These are phyloP conservation scores for Hozukius guyotensis DNA, from an alignment of 2,797 vertebrate genomes.

Conservation along the genomic window DNA sequence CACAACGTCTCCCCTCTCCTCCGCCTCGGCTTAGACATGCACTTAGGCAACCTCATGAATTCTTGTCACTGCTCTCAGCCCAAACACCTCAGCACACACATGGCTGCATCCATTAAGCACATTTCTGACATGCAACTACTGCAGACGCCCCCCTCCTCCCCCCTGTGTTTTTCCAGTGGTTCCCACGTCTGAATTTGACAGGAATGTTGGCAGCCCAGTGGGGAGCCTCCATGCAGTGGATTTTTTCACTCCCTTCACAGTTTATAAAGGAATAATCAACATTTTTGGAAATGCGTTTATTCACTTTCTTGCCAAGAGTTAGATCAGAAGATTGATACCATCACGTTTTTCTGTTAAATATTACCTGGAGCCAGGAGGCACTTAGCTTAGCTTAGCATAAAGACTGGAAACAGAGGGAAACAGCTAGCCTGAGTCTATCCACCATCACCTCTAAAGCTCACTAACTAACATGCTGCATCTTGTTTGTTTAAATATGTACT, in stretches of 20 bases:
- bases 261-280: constrained; percentile 6
- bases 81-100: constrained; percentile 47
- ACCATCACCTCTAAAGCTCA: neutral
- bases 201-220: constrained; percentile 70
- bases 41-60: constrained; percentile 44
- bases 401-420: neutral
- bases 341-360: neutral
- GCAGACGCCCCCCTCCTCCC: neutral
- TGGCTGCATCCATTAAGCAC: constrained; percentile 43
- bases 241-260: neutral
- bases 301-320: neutral
- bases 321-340: neutral
- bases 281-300: neutral
- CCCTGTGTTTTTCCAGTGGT: constrained; percentile 53
- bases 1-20: neutral
- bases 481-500: neutral
- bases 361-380: neutral
- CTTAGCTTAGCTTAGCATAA: neutral
- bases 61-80: constrained; percentile 33
- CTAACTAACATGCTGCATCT: neutral
- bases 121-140: constrained; percentile 35
- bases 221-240: constrained; percentile 45
- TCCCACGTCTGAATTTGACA: constrained; percentile 70
- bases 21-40: constrained; percentile 33
- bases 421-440: neutral